These are phyloP conservation scores for Troglohyphantes excavatus DNA, from an alignment of 2,888 invertebrate species.

Conservation along the genomic window DNA sequence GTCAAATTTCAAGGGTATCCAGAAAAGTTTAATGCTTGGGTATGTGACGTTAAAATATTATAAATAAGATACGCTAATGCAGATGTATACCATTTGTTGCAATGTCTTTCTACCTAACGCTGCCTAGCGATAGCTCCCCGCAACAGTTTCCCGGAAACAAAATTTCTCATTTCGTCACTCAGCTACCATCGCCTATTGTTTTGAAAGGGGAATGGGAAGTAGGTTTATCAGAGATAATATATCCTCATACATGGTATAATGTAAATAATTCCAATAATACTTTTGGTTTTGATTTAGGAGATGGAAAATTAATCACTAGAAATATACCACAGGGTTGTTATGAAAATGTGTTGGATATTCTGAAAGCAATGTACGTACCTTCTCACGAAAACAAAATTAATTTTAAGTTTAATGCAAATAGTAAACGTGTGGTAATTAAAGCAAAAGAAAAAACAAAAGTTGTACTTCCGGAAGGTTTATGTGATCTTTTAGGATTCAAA, in stretches of 20 bases:
- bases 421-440: conserved; percentile 20
- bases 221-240: neutral
- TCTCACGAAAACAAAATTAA: neutral
- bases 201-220: conserved; percentile 18
- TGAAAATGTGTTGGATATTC: neutral
- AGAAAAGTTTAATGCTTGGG: conserved; percentile 16
- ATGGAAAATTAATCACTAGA: conserved; percentile 5
- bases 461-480: neutral
- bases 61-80: neutral
- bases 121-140: conserved; percentile 80
- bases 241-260: conserved; percentile 17
- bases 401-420: conserved; percentile 7
- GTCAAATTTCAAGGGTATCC: conserved; percentile 17
- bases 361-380: neutral
- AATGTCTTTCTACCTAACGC: conserved; percentile 79
- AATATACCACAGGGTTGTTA: neutral
- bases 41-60: neutral
- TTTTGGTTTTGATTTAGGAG: neutral
- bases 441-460: neutral
- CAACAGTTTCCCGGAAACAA: conserved; percentile 80
- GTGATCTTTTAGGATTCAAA: conserved; percentile 9
- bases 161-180: conserved; percentile 79
- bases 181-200: neutral
- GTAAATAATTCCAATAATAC: neutral
- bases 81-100: neutral